A percentile compares a stretch with the other conserved stretches of the same genome.
Conservation (phyloP, 37 sponge, comb jelly and placozoan genomes). For the Mnemiopsis leidyi region DNA sequence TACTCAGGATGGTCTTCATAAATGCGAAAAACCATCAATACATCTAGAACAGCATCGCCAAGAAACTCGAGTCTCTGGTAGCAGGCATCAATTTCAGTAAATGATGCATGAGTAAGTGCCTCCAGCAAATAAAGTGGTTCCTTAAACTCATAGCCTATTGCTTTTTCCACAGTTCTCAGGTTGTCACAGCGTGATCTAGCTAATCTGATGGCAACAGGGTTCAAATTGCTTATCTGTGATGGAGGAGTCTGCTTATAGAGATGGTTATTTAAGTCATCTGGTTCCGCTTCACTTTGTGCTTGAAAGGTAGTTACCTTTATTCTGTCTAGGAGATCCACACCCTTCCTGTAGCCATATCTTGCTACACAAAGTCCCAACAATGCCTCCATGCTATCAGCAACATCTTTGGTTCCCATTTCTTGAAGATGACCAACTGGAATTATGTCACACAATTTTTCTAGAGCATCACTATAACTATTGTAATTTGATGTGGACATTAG, state of each 20-base stretch:
- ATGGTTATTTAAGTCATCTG: neutral
- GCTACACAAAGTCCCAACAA: constrained; percentile 85
- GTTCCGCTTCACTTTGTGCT: neutral
- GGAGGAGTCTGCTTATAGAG: constrained; percentile 2
- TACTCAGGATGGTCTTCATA: constrained; percentile 73
- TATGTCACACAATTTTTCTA: constrained; percentile 1
- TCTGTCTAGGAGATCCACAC: constrained; percentile 68
- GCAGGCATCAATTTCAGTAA: constrained; percentile 75
- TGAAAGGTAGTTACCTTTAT: constrained; percentile 24
- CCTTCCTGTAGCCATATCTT: constrained; percentile 79
- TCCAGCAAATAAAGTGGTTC: constrained; percentile 77
- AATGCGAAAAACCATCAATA: constrained; percentile 78
- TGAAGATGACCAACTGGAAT: constrained; percentile 68
- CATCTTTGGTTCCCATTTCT: constrained; percentile 79
- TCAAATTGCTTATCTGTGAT: neutral
- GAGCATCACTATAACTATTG: neutral
- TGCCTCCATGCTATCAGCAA: constrained; percentile 91
- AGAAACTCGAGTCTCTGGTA: constrained; percentile 97
- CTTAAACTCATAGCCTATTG: constrained; percentile 73
- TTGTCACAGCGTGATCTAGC: neutral
- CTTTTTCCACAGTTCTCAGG: neutral
- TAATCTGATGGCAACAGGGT: neutral
- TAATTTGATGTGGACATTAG: neutral
- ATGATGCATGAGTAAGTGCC: constrained; percentile 94
- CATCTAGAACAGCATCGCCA: constrained; percentile 96